Percentiles rank a stretch among this genome's conserved stretches.
Evolutionary conservation across 2,888 invertebrate species (phyloP).

Genomic region (Gastracanthus pulcherrimus): DNA sequence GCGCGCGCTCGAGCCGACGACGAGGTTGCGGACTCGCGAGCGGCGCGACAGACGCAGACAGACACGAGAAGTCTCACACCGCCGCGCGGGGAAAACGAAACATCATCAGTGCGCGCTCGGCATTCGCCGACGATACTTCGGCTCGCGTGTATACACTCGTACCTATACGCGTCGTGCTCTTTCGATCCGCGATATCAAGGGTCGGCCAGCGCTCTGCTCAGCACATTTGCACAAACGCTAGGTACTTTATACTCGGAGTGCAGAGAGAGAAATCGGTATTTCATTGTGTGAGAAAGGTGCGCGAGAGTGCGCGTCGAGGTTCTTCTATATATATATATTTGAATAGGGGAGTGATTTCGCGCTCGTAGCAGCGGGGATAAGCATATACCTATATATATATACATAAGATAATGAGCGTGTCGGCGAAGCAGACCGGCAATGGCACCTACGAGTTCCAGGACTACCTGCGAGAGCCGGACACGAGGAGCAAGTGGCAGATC

Average conservation of each 20-base stretch:
- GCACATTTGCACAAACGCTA: no score
- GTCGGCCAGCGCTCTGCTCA: no score
- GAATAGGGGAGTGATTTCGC: no score
- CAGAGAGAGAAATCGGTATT: no score
- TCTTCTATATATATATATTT: no score
- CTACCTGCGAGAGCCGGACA: constrained; percentile 68
- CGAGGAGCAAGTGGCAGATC: constrained; percentile 69
- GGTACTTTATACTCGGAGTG: no score
- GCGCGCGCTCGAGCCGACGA: background rate
- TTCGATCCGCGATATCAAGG: background rate
- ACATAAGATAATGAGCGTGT: constrained; percentile 68
- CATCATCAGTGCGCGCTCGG: constrained; percentile 67
- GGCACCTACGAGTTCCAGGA: constrained; percentile 66
- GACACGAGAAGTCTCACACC: background rate
- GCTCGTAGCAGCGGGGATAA: no score
- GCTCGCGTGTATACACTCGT: background rate
- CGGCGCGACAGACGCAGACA: constrained; percentile 1
- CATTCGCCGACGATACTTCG: constrained; percentile 61
- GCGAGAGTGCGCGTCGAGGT: background rate
- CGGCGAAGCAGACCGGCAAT: constrained; percentile 64
- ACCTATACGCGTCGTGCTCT: background rate
- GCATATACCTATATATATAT: no score
- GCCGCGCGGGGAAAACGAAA: constrained; percentile 23
- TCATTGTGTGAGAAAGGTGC: background rate
- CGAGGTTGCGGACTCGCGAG: background rate